Evolutionary conservation across 64 coral and sea anemone species (phyloP).

Genomic region (Trachythela sp.): DNA sequence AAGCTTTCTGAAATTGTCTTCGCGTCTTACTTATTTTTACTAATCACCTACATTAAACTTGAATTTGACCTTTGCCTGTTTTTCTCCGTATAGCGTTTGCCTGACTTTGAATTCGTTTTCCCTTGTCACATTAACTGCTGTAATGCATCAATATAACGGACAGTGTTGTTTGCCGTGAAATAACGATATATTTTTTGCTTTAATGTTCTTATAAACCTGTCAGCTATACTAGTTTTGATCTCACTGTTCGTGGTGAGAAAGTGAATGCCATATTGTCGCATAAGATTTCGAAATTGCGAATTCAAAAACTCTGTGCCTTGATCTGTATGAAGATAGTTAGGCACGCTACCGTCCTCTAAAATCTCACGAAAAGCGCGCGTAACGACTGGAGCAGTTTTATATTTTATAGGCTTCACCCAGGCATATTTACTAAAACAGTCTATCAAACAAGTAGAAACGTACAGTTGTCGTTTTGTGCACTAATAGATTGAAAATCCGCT

Average conservation of each 20-base stretch:
- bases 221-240: too few species aligned
- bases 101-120: constrained; percentile 2
- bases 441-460: neutral
- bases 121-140: neutral
- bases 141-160: neutral
- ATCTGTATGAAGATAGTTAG: neutral
- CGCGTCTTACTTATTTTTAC: neutral
- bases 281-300: too few species aligned
- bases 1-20: neutral
- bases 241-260: too few species aligned
- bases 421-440: neutral
- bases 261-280: too few species aligned
- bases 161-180: neutral
- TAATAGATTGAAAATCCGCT: neutral
- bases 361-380: neutral
- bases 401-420: neutral
- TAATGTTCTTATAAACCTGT: constrained; percentile 8
- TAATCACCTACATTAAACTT: neutral
- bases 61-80: neutral
- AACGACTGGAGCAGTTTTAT: neutral
- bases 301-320: neutral
- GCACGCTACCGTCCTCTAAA: neutral
- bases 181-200: neutral
- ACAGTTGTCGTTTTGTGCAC: neutral
- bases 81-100: neutral